Conservation (phyloP, 2,797 vertebrate genomes). For the Hypotaenidia okinawae region DNA sequence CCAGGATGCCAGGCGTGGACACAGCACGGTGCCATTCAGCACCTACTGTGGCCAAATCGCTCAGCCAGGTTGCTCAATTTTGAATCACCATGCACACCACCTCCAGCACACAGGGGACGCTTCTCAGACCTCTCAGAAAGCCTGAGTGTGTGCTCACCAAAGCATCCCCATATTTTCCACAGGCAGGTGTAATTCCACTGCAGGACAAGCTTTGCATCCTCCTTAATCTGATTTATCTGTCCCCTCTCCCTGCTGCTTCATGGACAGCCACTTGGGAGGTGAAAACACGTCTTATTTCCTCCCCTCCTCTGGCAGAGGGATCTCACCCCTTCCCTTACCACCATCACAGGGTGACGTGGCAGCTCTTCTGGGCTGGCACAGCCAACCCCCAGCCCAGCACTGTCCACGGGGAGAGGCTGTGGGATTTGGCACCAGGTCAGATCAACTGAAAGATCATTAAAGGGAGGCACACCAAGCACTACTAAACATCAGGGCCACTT, state of each 20-base stretch:
- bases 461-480: background rate
- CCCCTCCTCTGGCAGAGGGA: background rate
- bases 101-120: background rate
- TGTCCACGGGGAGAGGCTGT: background rate
- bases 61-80: background rate
- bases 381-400: background rate
- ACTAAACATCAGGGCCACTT: background rate
- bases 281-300: background rate
- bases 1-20: background rate
- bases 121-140: background rate
- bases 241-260: background rate
- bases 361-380: background rate
- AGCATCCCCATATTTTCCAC: background rate
- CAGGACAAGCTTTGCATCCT: background rate
- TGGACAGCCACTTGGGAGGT: background rate
- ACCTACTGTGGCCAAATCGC: background rate
- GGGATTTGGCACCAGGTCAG: background rate
- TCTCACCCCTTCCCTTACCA: background rate
- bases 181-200: background rate
- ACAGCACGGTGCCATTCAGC: background rate
- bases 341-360: accelerated
- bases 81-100: background rate
- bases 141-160: background rate
- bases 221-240: background rate
- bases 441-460: background rate